Evolutionary conservation across 1,140 invertebrate genomes (phyloP).

Genomic region (Nylanderia fulva): DNA sequence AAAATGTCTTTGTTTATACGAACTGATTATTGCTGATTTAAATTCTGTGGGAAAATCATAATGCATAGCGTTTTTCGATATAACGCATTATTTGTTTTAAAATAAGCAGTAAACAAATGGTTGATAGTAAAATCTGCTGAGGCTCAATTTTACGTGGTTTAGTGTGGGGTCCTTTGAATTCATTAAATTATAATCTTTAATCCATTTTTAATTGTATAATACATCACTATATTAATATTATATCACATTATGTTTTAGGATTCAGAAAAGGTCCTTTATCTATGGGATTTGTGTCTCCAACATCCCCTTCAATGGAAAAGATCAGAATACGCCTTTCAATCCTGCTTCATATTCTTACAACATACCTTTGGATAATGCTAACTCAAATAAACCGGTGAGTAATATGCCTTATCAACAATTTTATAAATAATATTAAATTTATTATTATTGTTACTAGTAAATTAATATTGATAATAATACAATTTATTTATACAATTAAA

Average conservation of each 20-base stretch:
- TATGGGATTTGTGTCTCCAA: constrained; percentile 86
- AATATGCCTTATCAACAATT: constrained; percentile 40
- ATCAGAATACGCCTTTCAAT: constrained; percentile 82
- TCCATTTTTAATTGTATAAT: not conserved
- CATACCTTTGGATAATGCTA: constrained; percentile 87
- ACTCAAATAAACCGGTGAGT: constrained; percentile 84
- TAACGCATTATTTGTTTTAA: too few relatives aligned
- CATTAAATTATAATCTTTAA: not conserved
- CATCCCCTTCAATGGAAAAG: constrained; percentile 75
- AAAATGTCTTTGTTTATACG: too few relatives aligned
- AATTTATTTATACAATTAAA: constrained; percentile 42
- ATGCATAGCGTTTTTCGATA: too few relatives aligned
- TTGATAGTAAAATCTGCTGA: too few relatives aligned
- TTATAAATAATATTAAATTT: constrained; percentile 16
- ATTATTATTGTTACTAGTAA: not conserved
- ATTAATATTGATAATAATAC: constrained; percentile 38
- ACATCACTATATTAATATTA: not conserved
- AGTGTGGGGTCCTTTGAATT: too few relatives aligned
- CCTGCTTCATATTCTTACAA: constrained; percentile 90
- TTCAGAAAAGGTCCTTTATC: constrained; percentile 77
- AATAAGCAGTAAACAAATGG: too few relatives aligned
- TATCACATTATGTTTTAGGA: constrained; percentile 67
- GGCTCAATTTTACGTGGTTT: too few relatives aligned
- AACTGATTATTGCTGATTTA: too few relatives aligned
- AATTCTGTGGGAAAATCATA: too few relatives aligned